A percentile compares a stretch with the other conserved stretches of the same genome.
Conservation (phyloP, 2,797 vertebrate species). For the Xerus rutilus region DNA sequence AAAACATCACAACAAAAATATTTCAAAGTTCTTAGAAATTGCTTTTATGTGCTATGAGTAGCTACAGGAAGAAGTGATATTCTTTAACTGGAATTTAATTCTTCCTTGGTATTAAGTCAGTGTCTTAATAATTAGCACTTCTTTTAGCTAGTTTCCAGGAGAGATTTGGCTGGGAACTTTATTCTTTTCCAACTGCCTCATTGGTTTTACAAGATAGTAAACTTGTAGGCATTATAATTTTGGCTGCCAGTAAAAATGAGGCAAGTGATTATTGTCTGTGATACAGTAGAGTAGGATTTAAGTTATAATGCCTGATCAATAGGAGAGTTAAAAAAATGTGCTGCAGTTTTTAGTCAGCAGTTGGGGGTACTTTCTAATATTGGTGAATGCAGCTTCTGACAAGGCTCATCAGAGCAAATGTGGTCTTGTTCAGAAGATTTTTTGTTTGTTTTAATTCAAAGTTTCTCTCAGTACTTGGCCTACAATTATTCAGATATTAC, state of each 20-base stretch:
- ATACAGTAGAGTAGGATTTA: not conserved
- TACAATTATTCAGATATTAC: not conserved
- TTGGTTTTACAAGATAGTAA: not conserved
- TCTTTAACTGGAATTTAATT: not conserved
- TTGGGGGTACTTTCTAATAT: not conserved
- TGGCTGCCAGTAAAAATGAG: not conserved
- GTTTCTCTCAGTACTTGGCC: not conserved
- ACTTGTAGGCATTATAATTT: not conserved
- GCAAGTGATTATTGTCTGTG: not conserved
- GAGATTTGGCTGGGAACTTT: not conserved
- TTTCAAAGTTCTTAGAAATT: constrained; percentile 2
- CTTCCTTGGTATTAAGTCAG: not conserved
- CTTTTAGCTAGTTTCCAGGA: constrained; percentile 14
- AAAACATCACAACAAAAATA: not conserved
- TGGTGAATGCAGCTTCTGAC: not conserved
- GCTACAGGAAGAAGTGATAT: not conserved
- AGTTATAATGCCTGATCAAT: not conserved
- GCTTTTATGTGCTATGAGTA: not conserved
- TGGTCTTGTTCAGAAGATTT: not conserved
- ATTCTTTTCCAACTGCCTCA: constrained; percentile 32
- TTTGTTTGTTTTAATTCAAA: not conserved
- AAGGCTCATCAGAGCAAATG: not conserved
- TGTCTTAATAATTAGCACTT: not conserved
- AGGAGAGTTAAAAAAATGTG: not conserved
- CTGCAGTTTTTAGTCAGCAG: not conserved